Conservation (phyloP, 1,140 invertebrate genomes). For the Drosophila guanche region DNA sequence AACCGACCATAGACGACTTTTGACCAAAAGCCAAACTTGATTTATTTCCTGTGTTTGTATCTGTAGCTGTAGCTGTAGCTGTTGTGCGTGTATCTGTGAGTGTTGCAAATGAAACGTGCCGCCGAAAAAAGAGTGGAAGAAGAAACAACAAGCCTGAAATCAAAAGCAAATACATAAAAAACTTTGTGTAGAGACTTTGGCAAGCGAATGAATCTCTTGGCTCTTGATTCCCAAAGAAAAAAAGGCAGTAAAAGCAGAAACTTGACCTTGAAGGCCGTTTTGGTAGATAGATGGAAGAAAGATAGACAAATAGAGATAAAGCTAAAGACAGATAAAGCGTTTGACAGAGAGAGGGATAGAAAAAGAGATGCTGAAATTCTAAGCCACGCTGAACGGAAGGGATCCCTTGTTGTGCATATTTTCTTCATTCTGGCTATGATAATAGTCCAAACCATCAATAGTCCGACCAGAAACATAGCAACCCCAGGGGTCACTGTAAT, state of each 20-base stretch:
- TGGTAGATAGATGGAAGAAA: constrained; percentile 1
- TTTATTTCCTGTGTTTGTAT: constrained; percentile 72
- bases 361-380: too few species aligned
- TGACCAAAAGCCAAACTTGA: constrained; percentile 75
- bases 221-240: neutral
- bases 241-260: constrained; percentile 30
- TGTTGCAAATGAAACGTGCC: constrained; percentile 70
- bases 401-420: too few species aligned
- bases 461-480: too few species aligned
- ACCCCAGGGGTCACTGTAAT: too few species aligned
- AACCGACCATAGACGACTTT: constrained; percentile 19
- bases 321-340: neutral
- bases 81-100: constrained; percentile 9
- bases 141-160: constrained; percentile 5
- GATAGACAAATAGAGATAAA: constrained; percentile 1
- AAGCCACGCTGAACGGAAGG: too few species aligned
- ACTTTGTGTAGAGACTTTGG: constrained; percentile 30
- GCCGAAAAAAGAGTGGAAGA: constrained; percentile 24
- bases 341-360: too few species aligned
- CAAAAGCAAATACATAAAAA: constrained; percentile 28
- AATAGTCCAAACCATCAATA: too few species aligned
- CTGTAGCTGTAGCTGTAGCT: constrained; percentile 17
- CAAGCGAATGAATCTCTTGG: constrained; percentile 15
- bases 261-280: constrained; percentile 43
- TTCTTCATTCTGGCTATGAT: too few species aligned